Conservation (phyloP, 2,797 vertebrate genomes). For the Cuniculus paca region DNA sequence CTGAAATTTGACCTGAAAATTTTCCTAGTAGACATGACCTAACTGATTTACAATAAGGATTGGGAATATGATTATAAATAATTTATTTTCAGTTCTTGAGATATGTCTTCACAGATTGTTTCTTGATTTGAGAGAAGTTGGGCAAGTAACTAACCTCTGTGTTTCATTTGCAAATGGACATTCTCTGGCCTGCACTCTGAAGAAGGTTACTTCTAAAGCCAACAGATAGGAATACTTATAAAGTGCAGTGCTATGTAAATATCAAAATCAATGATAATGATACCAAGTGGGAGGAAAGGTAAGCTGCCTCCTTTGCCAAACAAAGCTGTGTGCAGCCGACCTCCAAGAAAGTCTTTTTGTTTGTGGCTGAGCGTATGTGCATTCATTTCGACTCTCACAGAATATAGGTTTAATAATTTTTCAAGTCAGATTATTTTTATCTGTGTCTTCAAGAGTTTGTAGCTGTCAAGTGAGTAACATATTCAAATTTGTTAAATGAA, state of each 20-base stretch:
- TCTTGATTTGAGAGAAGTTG: conserved; percentile 59
- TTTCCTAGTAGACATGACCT: not conserved
- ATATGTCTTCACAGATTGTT: not conserved
- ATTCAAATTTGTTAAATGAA: conserved; percentile 67
- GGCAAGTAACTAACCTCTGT: conserved; percentile 38
- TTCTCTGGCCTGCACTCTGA: conserved; percentile 30
- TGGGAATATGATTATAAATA: not conserved
- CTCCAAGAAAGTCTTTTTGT: conserved; percentile 67
- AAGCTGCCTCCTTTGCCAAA: not conserved
- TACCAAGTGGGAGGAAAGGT: not conserved
- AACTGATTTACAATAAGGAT: not conserved
- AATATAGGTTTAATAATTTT: conserved; percentile 46
- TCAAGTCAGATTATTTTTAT: conserved; percentile 61
- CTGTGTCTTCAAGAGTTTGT: conserved; percentile 45
- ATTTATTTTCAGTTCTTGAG: conserved; percentile 47
- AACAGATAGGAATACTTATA: conserved; percentile 14
- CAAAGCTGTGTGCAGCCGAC: conserved; percentile 12
- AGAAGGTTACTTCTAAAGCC: conserved; percentile 56
- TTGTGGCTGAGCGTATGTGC: conserved; percentile 4
- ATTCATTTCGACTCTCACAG: not conserved
- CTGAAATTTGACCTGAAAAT: conserved; percentile 2
- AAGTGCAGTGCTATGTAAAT: conserved; percentile 46
- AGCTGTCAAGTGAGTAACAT: conserved; percentile 39
- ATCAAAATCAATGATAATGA: conserved; percentile 12
- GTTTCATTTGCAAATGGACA: conserved; percentile 62